Percentiles rank a stretch among this genome's conserved stretches.
Conservation (phyloP, 2,888 invertebrate genomes). For the Heliconius charithonia region DNA sequence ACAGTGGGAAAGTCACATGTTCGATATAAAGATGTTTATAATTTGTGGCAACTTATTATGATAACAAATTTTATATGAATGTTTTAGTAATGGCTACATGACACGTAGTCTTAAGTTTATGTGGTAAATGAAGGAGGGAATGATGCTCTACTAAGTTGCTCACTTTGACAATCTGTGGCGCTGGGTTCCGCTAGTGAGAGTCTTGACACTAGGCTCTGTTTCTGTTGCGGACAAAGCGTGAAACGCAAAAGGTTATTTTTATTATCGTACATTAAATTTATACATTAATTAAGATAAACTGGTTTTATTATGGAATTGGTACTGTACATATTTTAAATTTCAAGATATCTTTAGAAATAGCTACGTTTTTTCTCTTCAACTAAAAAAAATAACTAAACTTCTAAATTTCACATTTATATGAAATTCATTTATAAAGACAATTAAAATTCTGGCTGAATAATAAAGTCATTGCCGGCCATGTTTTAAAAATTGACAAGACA, state of each 20-base stretch:
- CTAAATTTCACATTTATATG: too few species aligned
- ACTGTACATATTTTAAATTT: background rate
- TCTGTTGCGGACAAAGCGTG: too few species aligned
- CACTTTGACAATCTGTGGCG: too few species aligned
- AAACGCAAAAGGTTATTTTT: too few species aligned
- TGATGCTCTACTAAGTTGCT: background rate
- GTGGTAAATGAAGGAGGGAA: background rate
- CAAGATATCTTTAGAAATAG: background rate
- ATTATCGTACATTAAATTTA: too few species aligned
- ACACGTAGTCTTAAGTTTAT: background rate
- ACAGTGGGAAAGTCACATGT: conserved; percentile 53
- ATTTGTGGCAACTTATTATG: background rate
- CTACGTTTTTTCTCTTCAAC: background rate
- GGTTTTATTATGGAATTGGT: too few species aligned
- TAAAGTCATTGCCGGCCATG: conserved; percentile 5
- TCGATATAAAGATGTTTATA: conserved; percentile 4
- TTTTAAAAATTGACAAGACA: conserved; percentile 17
- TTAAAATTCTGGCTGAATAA: conserved; percentile 1
- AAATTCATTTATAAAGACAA: background rate
- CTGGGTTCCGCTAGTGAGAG: too few species aligned
- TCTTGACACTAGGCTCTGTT: too few species aligned
- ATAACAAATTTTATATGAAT: background rate
- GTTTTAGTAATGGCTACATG: too few species aligned
- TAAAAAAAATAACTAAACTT: background rate
- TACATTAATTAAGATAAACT: too few species aligned